Base-by-base conservation (phyloP, 2,888 invertebrate genomes). In the Watsonalla cultraria region DNA sequence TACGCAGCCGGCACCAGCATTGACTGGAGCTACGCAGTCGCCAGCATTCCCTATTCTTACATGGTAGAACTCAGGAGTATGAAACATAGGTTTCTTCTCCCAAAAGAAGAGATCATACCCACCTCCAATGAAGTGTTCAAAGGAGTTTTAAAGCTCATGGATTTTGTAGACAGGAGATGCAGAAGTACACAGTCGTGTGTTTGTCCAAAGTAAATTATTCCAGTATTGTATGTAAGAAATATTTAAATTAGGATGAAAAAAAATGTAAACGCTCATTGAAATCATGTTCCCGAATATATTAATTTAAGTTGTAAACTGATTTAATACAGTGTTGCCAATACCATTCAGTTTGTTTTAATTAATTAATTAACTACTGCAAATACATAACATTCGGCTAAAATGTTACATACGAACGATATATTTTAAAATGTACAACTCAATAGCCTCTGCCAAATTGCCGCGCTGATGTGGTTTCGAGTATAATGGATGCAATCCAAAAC, bases 401-500 rank as follows among this genome's bases (percentile, higher is more conserved):
- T 24, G 24, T 24, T 24, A 24, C 24, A 24, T 24, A 24, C 24
- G 24, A 24, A 24, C 24, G 64, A 61, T 67, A 62, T 69, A 68
- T 70, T 68, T 45, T 50, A 70, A 74, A 74, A 74, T 74, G 74
- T 73, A 65, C 72, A 60, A 73, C 61, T 68, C 74, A 73, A 73
- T 78, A 70, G 69, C 72, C 72, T 70, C 81, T 72, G 80, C 79
- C 79, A 79, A 81, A 80, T 78, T 72, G 80, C 79, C 62, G 72
- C 69, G 67, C 62, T 67, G 75, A 65, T 84, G 85, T 73, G 85
- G 84, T 85, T 66, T 65, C 62, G 68, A 77, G 70, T 80, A 82
- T 83, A 85, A 86, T 86, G 84, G 84, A 84, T 74, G 75, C 81
- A 81, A 78, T 85, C 83, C 86, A 86, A 84, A 86, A 82, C 73